A percentile compares a stretch with the other conserved stretches of the same genome.
phyloP scores from a whole-genome alignment of 2,888 invertebrate genomes.

The Dexiosoma caninum region DNA sequence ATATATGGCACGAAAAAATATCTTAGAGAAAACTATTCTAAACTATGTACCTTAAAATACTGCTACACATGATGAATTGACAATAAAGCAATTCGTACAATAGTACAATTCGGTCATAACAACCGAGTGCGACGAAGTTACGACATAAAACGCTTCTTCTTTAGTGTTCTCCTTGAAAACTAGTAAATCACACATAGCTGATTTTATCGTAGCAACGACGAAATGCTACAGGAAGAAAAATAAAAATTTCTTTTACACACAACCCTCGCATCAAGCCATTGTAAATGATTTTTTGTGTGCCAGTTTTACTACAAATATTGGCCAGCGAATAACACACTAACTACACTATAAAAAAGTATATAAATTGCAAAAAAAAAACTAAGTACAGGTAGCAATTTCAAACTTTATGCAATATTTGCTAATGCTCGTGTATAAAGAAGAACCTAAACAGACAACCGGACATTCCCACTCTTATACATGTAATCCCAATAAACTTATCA shows the following conservation, averaged over 20 bases:
- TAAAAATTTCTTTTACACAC: neutral
- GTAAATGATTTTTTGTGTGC: constrained; percentile 27
- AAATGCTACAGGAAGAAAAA: too few relatives aligned
- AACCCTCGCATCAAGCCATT: neutral
- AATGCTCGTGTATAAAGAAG: neutral
- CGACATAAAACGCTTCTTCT: too few relatives aligned
- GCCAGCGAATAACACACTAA: constrained; percentile 1
- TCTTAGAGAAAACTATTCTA: too few relatives aligned
- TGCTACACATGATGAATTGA: too few relatives aligned
- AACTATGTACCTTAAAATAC: too few relatives aligned
- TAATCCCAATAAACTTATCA: constrained; percentile 6
- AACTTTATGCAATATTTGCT: constrained; percentile 52
- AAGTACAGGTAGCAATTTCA: constrained; percentile 60
- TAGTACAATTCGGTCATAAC: too few relatives aligned
- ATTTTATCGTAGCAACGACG: too few relatives aligned
- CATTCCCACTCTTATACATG: neutral
- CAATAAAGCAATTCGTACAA: too few relatives aligned
- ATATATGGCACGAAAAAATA: too few relatives aligned
- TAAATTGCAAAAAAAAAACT: neutral
- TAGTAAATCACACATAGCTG: too few relatives aligned
- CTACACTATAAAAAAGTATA: constrained; percentile 24
- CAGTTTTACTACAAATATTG: constrained; percentile 43
- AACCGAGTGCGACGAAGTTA: too few relatives aligned
- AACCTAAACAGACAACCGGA: neutral
- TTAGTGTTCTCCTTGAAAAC: too few relatives aligned